Conservation (phyloP, 2,797 vertebrate species). For the Enteromius argenteus region DNA sequence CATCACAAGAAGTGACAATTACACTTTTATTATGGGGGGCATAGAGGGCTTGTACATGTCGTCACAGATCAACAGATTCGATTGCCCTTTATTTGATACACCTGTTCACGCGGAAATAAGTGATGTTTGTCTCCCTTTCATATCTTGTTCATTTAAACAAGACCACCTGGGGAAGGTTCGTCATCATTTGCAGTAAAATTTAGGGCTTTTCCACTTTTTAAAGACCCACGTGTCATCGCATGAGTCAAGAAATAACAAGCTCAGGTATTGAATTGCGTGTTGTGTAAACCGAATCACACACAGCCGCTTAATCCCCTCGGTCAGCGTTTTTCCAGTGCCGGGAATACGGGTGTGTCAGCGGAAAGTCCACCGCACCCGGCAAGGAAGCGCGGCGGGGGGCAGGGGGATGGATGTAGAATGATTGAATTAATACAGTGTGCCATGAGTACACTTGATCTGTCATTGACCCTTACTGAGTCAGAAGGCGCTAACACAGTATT, state of each 20-base stretch:
- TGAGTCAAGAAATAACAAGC: conserved; percentile 76
- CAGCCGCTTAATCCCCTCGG: conserved; percentile 50
- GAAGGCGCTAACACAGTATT: conserved; percentile 80
- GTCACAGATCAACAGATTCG: conserved; percentile 76
- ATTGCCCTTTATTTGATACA: conserved; percentile 52
- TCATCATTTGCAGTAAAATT: conserved; percentile 48
- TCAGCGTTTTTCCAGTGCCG: conserved; percentile 37
- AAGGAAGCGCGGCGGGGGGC: conserved; percentile 52
- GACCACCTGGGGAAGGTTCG: conserved; percentile 33
- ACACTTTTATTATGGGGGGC: conserved; percentile 71
- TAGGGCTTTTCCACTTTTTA: conserved; percentile 62
- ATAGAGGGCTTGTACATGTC: conserved; percentile 81
- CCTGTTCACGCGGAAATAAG: neutral
- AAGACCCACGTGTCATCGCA: conserved; percentile 73
- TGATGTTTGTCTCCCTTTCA: conserved; percentile 56
- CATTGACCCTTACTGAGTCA: conserved; percentile 73
- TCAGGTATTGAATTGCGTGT: conserved; percentile 72
- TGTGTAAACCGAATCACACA: conserved; percentile 66
- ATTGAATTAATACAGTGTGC: conserved; percentile 75
- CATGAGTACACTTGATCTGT: conserved; percentile 74
- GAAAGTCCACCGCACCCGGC: conserved; percentile 58
- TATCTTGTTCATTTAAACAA: conserved; percentile 54
- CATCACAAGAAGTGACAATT: conserved; percentile 63
- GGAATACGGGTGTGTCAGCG: conserved; percentile 33
- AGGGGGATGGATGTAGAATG: conserved; percentile 47